Conservation (phyloP, 1,140 invertebrate genomes). For the Philopotamus ludificatus region DNA sequence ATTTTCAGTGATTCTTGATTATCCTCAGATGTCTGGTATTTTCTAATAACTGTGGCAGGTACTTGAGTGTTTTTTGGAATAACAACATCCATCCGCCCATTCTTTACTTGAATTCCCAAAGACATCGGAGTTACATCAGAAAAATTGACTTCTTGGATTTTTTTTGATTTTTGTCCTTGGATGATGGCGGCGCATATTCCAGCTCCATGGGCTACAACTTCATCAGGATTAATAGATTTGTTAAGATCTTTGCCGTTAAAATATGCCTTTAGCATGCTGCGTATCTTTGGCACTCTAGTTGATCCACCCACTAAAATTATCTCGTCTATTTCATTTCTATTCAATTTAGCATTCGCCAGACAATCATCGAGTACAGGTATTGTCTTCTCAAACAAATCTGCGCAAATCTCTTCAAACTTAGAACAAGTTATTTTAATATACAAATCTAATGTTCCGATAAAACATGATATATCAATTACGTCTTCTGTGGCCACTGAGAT, state of each 20-base stretch:
- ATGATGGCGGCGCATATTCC: constrained; percentile 66
- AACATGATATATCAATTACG: constrained; percentile 54
- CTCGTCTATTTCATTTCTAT: constrained; percentile 70
- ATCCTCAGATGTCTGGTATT: constrained; percentile 66
- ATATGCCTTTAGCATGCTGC: constrained; percentile 62
- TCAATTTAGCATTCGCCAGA: constrained; percentile 68
- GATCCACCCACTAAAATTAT: too few relatives aligned
- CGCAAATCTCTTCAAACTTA: constrained; percentile 64
- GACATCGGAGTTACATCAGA: constrained; percentile 68
- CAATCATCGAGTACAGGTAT: constrained; percentile 67
- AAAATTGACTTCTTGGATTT: constrained; percentile 73
- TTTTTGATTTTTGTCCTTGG: constrained; percentile 57
- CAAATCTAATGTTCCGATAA: constrained; percentile 60
- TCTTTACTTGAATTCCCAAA: constrained; percentile 66
- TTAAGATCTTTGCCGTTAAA: too few relatives aligned
- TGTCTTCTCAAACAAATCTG: constrained; percentile 62
- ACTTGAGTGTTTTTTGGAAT: too few relatives aligned
- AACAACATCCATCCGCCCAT: constrained; percentile 70
- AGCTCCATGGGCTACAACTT: constrained; percentile 66
- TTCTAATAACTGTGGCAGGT: constrained; percentile 64
- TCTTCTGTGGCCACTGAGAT: constrained; percentile 56
- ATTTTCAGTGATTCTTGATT: constrained; percentile 72
- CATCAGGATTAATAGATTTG: too few relatives aligned
- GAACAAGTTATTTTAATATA: constrained; percentile 63
- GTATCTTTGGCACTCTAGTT: constrained; percentile 69